These are phyloP conservation scores for Synanthedon myopaeformis DNA, from an alignment of 2,888 invertebrate genomes.

Conservation along the genomic window DNA sequence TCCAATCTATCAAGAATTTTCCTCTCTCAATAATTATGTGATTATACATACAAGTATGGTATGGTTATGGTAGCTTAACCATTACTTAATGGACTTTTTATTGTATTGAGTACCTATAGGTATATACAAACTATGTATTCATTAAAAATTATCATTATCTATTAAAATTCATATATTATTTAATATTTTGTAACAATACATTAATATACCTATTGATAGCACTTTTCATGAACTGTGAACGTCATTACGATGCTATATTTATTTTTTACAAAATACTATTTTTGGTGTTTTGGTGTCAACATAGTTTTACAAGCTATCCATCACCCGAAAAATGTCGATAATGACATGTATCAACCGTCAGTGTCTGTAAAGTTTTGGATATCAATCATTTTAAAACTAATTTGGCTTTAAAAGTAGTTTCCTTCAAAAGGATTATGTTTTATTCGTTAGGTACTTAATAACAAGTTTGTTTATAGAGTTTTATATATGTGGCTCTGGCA, in stretches of 20 bases:
- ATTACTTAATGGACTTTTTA: no score
- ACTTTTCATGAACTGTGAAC: background rate
- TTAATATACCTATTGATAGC: background rate
- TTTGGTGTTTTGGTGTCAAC: conserved; percentile 26
- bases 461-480: no score
- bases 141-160: no score
- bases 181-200: background rate
- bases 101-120: no score
- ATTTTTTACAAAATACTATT: conserved; percentile 5
- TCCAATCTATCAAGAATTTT: no score
- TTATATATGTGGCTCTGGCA: no score
- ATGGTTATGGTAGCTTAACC: no score
- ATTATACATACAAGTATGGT: no score
- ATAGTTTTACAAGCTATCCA: conserved; percentile 42
- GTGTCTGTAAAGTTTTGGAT: conserved; percentile 18
- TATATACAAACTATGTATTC: no score
- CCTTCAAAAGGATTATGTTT: background rate
- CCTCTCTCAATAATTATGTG: no score
- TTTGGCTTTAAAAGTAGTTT: conserved; percentile 12
- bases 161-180: no score
- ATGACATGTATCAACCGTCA: conserved; percentile 18
- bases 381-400: conserved; percentile 59
- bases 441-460: no score
- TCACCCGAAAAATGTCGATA: conserved; percentile 46
- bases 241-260: background rate